Evolutionary conservation across 2,888 invertebrate genomes (phyloP), one percentile per base, ranked within the genome.

Genomic region (Lepidochrysops patricia): DNA sequence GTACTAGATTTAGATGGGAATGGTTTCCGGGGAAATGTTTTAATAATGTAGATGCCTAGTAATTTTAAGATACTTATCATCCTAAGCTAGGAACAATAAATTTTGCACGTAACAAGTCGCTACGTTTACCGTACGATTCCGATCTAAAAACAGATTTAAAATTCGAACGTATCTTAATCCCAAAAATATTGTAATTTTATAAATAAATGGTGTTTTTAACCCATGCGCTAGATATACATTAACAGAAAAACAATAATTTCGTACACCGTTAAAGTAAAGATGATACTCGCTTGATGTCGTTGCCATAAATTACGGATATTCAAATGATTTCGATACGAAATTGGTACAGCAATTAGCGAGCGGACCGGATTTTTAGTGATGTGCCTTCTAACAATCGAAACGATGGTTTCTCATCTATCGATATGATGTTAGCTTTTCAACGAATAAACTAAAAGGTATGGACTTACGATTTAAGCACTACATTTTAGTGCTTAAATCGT

Each of bases 271-370:
- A 43, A 43, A 78, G 72, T 77, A 72, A 81, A 80, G 86, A 87
- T 79, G 87, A 82, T 79, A 79, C 82, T 76, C 72, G 73, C 82
- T 76, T 72, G 73, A 71, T 76, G 79, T 81, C 78, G 75, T 74
- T 72, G 80, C 74, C 80, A 85, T 89, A 86, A 89, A 89, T 89
- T 81, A 85, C 81, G 73, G 77, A 82, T 85, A 87, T 88, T 85
- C 86, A 85, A 88, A 88, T 86, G 78, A 75, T 78, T 80, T 73
- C 79, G 86, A 86, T 89, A 86, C 86, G 81, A 80, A 87, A 86
- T 87, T 79, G 84, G 85, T 86, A 83, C 83, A 80, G 87, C 86
- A 87, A 89, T 88, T 88, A 89, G 87, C 82, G 74, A 82, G 80
- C 76, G 71, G 79, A 88, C 88, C 82, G 86, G 88, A 87, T 85